phyloP scores from a whole-genome alignment of 2,797 vertebrate species.

The Paguma larvata region DNA sequence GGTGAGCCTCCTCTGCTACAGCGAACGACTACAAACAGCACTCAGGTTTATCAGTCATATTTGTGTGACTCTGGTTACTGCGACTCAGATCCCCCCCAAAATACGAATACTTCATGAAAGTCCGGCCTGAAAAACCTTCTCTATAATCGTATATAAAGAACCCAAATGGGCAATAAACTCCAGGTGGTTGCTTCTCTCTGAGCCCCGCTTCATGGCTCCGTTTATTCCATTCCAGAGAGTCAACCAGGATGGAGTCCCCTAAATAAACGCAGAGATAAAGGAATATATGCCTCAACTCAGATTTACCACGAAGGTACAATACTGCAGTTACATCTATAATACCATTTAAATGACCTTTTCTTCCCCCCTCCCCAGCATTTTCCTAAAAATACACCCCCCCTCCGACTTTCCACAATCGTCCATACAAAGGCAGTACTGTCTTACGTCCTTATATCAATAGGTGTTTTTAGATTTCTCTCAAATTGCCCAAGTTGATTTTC shows the following conservation, averaged over 20 bases:
- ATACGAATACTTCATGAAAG: neutral
- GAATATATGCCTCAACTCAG: neutral
- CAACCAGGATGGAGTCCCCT: neutral
- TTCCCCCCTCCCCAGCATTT: neutral
- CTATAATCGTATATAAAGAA: neutral
- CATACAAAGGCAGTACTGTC: neutral
- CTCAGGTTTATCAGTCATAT: neutral
- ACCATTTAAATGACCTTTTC: neutral
- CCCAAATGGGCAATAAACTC: neutral
- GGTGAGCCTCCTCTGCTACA: neutral
- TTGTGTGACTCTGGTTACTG: neutral
- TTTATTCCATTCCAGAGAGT: neutral
- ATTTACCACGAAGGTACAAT: neutral
- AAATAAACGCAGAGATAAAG: neutral
- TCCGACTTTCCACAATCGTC: neutral
- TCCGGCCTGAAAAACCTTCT: neutral
- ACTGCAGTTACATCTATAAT: neutral
- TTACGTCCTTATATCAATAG: neutral
- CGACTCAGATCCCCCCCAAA: neutral
- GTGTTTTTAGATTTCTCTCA: neutral
- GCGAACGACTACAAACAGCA: neutral
- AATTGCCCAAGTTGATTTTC: constrained; percentile 36
- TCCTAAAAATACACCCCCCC: neutral
- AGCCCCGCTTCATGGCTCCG: neutral
- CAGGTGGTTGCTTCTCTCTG: constrained; percentile 25